Evolutionary conservation across 1,140 invertebrate genomes (phyloP), one percentile per base, ranked within the genome.

Genomic region (Euborellia annulipes): DNA sequence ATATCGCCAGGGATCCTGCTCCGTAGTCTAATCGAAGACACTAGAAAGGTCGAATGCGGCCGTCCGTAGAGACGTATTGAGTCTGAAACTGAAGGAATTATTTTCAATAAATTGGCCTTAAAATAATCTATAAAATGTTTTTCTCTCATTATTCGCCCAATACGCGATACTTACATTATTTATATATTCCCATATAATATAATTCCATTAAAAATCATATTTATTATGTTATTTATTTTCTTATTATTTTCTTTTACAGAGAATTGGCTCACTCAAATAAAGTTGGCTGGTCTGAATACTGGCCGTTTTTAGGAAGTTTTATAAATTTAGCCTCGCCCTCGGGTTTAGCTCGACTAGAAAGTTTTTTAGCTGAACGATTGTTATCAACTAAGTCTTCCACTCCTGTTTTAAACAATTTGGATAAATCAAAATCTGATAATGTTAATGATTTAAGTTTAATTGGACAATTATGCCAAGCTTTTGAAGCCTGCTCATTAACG

Each of bases 281-380:
- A 22, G 68, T 90, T 0, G 66, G 69, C n/a, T 94, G 88, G 88
- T 79, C 76, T 50, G 90, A 94, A 58, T 88, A 86, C 60, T 94
- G 89, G 88, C 74, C 79, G 2, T 93, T 93, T 59, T 63, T 93
- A 4, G 75, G 83, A 52, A 71, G 70, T 3, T 90, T 84, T 59
- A 71, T 79, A 6, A 78, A 94, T 64, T 67, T 93, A 2, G 60
- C 75, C 0, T 75, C 75, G 1, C 54, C 64, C 0, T 76, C 82
- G 46, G 88, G 87, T 2, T 64, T 93, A 1, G 52, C 60, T 0
- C 65, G 76, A 27, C 59, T 94, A 0, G 86, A 94, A 62, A 68
- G 71, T 18, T 82, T 83, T 65, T 62, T 93, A 2, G 70, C 70
- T 52, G 62, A 66, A 16, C 68, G 62, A 49, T 59, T 61, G 46